Percentiles rank a stretch among this genome's conserved stretches.
phyloP scores from a whole-genome alignment of 2,888 invertebrate genomes.

The Charanyca ferruginea region DNA sequence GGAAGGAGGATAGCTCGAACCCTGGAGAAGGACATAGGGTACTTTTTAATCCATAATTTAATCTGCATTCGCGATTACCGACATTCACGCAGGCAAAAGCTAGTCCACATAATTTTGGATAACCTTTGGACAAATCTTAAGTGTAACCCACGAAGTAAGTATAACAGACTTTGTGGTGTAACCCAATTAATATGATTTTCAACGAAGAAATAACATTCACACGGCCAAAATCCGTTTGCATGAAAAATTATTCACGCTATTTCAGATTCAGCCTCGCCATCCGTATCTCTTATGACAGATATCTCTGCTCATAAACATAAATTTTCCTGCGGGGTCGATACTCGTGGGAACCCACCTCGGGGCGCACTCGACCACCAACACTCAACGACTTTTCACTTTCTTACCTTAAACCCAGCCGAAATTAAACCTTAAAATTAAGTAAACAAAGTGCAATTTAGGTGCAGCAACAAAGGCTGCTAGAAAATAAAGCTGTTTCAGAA shows the following conservation, averaged over 20 bases:
- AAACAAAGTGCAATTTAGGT: constrained; percentile 61
- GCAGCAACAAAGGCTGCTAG: constrained; percentile 69
- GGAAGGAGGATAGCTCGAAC: no score
- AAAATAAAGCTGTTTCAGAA: constrained; percentile 86
- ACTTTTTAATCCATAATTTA: no score
- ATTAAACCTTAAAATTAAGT: constrained; percentile 65
- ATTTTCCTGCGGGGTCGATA: constrained; percentile 88
- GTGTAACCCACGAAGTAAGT: background rate
- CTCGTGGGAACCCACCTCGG: constrained; percentile 88
- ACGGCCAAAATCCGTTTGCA: constrained; percentile 65
- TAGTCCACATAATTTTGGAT: no score
- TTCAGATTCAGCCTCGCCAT: constrained; percentile 86
- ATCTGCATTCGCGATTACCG: no score
- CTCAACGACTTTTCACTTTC: constrained; percentile 89
- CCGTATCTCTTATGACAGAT: constrained; percentile 89
- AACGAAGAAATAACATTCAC: constrained; percentile 46
- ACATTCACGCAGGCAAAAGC: no score
- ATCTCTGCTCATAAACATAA: constrained; percentile 90
- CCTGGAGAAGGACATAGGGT: no score
- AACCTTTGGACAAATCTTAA: no score
- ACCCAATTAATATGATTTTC: background rate
- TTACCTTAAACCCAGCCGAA: constrained; percentile 64
- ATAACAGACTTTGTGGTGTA: no score
- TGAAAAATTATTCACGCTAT: constrained; percentile 89
- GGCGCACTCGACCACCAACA: constrained; percentile 88